Evolutionary conservation across 1,140 invertebrate genomes (phyloP).

Genomic region (Chlorops oryzae): DNA sequence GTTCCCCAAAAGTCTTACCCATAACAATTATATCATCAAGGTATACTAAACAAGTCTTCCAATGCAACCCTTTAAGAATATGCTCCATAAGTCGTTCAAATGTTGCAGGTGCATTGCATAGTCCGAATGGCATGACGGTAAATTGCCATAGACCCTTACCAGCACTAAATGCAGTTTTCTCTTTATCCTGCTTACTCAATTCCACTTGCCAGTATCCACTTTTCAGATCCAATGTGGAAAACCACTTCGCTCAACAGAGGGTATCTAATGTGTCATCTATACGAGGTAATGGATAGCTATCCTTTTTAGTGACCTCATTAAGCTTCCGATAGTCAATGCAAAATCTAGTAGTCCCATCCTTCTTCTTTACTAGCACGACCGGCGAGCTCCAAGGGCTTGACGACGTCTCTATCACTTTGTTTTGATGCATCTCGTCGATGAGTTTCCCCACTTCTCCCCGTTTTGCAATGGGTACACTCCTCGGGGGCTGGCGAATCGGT

Average conservation of each 20-base stretch:
- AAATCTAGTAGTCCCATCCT: too few relatives aligned
- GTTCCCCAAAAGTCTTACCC: neutral
- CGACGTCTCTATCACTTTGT: too few relatives aligned
- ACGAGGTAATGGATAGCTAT: conserved; percentile 37
- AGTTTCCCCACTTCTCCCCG: too few relatives aligned
- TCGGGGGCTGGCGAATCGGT: too few relatives aligned
- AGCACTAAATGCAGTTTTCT: conserved; percentile 3
- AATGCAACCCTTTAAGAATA: conserved; percentile 10
- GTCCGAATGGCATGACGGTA: conserved; percentile 8
- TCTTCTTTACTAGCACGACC: too few relatives aligned
- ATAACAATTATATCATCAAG: conserved; percentile 3
- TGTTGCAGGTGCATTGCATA: conserved; percentile 8
- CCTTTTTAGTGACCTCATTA: neutral
- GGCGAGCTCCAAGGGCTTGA: too few relatives aligned
- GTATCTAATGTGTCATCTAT: conserved; percentile 48
- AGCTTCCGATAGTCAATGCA: conserved; percentile 1
- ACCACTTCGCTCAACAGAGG: conserved; percentile 25
- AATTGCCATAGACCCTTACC: conserved; percentile 4
- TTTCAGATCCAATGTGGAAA: conserved; percentile 43
- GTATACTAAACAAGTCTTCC: conserved; percentile 1
- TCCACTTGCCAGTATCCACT: conserved; percentile 34
- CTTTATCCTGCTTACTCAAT: conserved; percentile 5
- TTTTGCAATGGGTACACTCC: too few relatives aligned
- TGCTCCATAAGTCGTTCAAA: conserved; percentile 7
- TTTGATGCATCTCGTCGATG: too few relatives aligned